phyloP scores from a whole-genome alignment of 2,888 invertebrate genomes.

The Neoascia interrupta region DNA sequence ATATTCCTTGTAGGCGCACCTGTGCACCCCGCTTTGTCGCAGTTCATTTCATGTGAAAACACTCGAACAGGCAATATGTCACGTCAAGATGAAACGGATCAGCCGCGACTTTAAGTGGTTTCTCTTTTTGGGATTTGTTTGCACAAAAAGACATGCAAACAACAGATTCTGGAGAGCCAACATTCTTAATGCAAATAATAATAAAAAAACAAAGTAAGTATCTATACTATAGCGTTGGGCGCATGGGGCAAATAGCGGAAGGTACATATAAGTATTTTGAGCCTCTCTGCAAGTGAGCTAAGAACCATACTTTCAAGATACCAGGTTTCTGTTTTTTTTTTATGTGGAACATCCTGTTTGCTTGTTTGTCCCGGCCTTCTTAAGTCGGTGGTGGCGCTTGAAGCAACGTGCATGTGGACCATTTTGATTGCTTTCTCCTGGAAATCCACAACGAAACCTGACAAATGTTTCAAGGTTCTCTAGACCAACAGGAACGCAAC shows the following conservation, averaged over 20 bases:
- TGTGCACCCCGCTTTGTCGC: conserved; percentile 1
- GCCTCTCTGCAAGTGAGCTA: conserved; percentile 18
- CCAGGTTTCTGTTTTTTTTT: conserved; percentile 10
- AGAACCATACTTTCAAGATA: no score
- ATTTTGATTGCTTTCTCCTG: conserved; percentile 51
- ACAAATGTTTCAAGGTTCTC: conserved; percentile 47
- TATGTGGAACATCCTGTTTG: conserved; percentile 57
- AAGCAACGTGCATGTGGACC: conserved; percentile 26
- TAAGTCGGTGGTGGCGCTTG: conserved; percentile 55
- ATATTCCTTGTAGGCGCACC: conserved; percentile 23
- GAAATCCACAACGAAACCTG: conserved; percentile 7
- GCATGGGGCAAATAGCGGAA: not conserved
- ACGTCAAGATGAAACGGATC: conserved; percentile 60
- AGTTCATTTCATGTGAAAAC: conserved; percentile 32
- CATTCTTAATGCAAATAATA: no score
- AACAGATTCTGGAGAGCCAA: no score
- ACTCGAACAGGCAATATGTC: conserved; percentile 19
- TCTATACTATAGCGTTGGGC: conserved; percentile 8
- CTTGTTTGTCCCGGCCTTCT: conserved; percentile 48
- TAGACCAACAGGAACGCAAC: conserved; percentile 51
- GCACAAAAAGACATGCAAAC: no score
- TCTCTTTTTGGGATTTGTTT: conserved; percentile 51
- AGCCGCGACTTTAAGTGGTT: conserved; percentile 55
- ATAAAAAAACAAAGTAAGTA: conserved; percentile 54
- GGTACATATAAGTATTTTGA: no score